Conservation (phyloP, 2,113 vertebrate species). For the Hyla sarda region DNA sequence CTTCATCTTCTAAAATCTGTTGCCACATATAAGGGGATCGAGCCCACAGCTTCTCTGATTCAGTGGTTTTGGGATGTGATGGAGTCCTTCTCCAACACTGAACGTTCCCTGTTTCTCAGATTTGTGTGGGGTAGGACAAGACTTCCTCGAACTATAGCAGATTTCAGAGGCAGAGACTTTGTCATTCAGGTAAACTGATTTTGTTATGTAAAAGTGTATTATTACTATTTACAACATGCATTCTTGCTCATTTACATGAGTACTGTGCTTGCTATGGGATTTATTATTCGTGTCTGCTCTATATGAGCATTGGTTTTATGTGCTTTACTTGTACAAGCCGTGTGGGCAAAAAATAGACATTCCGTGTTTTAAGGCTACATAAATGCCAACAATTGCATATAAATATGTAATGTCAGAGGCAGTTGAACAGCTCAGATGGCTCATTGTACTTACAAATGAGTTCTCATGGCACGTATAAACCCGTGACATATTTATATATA, state of each 20-base stretch:
- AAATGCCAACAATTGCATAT: neutral
- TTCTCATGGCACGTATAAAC: neutral
- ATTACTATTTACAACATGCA: no score
- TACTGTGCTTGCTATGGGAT: no score
- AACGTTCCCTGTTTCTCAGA: conserved; percentile 93
- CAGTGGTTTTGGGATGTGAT: conserved; percentile 99
- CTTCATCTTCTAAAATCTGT: conserved; percentile 97
- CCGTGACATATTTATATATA: neutral
- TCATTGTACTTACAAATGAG: neutral
- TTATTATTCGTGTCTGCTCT: neutral
- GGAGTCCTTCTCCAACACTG: conserved; percentile 97
- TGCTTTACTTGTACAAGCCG: neutral
- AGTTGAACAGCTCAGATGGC: neutral
- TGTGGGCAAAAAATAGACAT: no score
- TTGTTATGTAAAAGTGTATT: neutral
- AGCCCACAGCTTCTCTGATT: conserved; percentile 88
- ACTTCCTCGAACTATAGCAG: conserved; percentile 95
- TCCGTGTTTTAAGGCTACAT: no score
- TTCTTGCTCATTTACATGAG: no score
- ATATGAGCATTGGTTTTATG: neutral
- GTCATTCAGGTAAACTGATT: conserved; percentile 89
- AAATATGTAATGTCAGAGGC: neutral
- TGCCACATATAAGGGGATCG: conserved; percentile 95
- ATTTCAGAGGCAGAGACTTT: conserved; percentile 95
- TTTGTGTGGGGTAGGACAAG: conserved; percentile 98